These are phyloP conservation scores for Eubasilissa regina DNA, from an alignment of 1,140 invertebrate genomes.

Conservation along the genomic window DNA sequence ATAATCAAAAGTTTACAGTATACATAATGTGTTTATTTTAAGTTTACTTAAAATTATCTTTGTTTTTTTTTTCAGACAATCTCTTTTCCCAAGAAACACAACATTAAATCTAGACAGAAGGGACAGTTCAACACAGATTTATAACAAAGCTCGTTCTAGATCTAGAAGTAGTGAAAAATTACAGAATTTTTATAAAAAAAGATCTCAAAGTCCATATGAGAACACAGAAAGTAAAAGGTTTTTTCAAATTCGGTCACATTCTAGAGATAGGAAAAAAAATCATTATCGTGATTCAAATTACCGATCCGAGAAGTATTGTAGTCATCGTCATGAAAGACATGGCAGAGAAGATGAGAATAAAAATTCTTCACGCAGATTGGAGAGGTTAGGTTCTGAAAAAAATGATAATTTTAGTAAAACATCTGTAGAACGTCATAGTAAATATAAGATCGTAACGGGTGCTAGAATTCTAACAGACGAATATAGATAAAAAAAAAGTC, in stretches of 20 bases:
- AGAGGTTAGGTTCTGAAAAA: slow-evolving; percentile 1
- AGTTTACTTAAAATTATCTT: background rate
- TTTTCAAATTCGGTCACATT: slow-evolving; percentile 1
- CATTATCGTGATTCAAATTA: background rate
- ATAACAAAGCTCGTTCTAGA: background rate
- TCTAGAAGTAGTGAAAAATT: slow-evolving; percentile 15
- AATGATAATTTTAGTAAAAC: background rate
- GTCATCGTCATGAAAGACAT: background rate
- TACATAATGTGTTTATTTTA: too few species aligned
- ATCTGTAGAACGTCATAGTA: background rate
- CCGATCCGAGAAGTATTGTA: background rate
- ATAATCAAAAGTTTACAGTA: too few species aligned
- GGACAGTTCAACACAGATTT: background rate
- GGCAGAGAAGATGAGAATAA: background rate
- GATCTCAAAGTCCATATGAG: slow-evolving; percentile 22
- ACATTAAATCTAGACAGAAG: background rate
- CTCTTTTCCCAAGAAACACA: background rate
- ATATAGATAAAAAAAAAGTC: background rate
- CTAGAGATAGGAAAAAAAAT: slow-evolving; percentile 11
- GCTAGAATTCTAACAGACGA: background rate
- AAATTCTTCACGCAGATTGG: background rate
- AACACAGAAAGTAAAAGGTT: background rate
- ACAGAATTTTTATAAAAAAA: background rate
- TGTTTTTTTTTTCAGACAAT: slow-evolving; percentile 3
- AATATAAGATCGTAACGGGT: background rate